phyloP scores from a whole-genome alignment of 2,113 vertebrate species.

The Alectura lathami region DNA sequence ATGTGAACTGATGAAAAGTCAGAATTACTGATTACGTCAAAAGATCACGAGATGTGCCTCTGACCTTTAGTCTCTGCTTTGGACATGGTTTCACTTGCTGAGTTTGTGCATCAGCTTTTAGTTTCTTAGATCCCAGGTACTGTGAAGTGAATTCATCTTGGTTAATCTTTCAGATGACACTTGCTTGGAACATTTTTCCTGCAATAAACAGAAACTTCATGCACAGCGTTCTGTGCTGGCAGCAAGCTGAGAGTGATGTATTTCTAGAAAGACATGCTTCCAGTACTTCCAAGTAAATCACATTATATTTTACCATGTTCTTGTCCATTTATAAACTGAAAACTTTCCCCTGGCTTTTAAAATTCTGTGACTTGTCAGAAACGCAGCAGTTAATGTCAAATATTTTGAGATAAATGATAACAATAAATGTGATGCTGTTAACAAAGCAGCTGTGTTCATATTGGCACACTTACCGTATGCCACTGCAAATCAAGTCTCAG shows the following conservation, averaged over 20 bases:
- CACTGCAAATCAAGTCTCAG: not conserved
- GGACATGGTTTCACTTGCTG: not conserved
- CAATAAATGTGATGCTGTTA: not conserved
- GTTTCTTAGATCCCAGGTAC: not conserved
- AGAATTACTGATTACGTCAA: not conserved
- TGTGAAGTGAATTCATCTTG: not conserved
- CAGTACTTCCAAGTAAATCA: not conserved
- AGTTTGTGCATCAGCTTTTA: not conserved
- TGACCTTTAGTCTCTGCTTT: not conserved
- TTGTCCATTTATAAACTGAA: not conserved
- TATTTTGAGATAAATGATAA: not conserved
- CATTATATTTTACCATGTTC: fast-evolving
- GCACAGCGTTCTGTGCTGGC: not conserved
- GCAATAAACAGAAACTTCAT: not conserved
- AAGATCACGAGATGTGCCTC: not conserved
- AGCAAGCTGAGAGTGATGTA: not conserved
- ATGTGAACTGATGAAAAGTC: not conserved
- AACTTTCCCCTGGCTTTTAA: not conserved
- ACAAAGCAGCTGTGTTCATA: fast-evolving
- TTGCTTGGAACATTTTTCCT: not conserved
- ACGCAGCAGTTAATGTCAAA: not conserved
- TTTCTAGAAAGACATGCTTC: fast-evolving
- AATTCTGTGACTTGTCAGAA: not conserved
- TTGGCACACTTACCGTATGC: too few relatives aligned
- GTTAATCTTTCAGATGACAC: not conserved